These are phyloP conservation scores for Lepus europaeus DNA, from an alignment of 2,113 vertebrate genomes.

Conservation along the genomic window DNA sequence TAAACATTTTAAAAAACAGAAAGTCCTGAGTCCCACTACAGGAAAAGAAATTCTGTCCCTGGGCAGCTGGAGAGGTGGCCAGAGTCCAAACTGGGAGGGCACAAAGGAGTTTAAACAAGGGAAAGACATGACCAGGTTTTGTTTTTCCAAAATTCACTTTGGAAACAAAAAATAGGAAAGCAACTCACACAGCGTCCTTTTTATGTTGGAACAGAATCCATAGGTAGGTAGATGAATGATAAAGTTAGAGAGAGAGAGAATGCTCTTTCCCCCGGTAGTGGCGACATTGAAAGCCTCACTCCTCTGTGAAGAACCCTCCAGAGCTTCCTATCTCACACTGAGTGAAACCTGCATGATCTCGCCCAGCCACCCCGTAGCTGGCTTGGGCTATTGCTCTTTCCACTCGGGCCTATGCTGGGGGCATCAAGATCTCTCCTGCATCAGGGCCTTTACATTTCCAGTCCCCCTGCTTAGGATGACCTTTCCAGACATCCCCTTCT, in stretches of 20 bases:
- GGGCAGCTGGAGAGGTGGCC: not conserved
- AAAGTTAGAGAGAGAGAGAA: not conserved
- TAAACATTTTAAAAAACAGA: no score
- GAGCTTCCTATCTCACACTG: slow-evolving; percentile 37
- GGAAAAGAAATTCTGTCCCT: slow-evolving; percentile 54
- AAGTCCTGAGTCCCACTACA: not conserved
- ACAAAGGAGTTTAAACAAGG: slow-evolving; percentile 56
- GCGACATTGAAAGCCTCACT: slow-evolving; percentile 44
- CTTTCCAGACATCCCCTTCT: not conserved
- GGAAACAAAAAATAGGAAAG: slow-evolving; percentile 58
- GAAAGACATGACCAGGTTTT: slow-evolving; percentile 46
- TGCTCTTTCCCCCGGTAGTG: slow-evolving; percentile 29
- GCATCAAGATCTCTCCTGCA: not conserved
- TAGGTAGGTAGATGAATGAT: not conserved
- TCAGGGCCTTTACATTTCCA: slow-evolving; percentile 19
- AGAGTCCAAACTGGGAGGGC: not conserved
- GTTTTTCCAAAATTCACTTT: slow-evolving; percentile 50
- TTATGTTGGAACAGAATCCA: slow-evolving; percentile 55
- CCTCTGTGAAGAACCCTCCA: slow-evolving; percentile 42
- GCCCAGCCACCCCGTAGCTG: not conserved
- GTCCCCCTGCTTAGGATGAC: slow-evolving; percentile 5
- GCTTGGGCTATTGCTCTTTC: slow-evolving; percentile 27
- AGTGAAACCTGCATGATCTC: slow-evolving; percentile 57
- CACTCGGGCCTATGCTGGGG: not conserved
- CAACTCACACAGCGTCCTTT: slow-evolving; percentile 31